A percentile compares a stretch with the other conserved stretches of the same genome.
phyloP scores from a whole-genome alignment of 2,888 invertebrate genomes.

The Priocnemis perturbator region DNA sequence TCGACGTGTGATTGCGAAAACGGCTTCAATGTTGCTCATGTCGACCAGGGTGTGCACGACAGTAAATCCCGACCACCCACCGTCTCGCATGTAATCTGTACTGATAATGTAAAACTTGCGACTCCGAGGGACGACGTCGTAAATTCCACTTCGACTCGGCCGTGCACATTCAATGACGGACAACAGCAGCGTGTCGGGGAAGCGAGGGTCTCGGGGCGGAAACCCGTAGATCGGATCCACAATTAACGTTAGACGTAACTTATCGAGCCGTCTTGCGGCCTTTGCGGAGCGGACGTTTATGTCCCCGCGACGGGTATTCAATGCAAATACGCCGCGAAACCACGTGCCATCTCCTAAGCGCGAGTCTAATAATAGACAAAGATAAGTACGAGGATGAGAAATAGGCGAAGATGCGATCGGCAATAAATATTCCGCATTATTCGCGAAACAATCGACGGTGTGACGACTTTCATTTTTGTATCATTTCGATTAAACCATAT shows the following conservation, averaged over 20 bases:
- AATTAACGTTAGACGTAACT: slow-evolving; percentile 63
- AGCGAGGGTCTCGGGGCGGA: slow-evolving; percentile 20
- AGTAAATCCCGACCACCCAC: too few relatives aligned
- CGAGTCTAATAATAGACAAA: slow-evolving; percentile 45
- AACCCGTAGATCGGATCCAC: slow-evolving; percentile 56
- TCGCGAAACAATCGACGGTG: too few relatives aligned
- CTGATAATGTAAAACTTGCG: too few relatives aligned
- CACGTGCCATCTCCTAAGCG: slow-evolving; percentile 36
- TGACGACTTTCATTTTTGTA: too few relatives aligned
- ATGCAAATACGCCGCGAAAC: slow-evolving; percentile 56
- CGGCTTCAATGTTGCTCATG: not conserved
- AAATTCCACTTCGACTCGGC: not conserved
- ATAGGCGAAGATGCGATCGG: not conserved
- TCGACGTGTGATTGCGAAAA: too few relatives aligned
- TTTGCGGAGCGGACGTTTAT: slow-evolving; percentile 50
- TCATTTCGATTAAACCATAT: too few relatives aligned
- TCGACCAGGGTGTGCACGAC: too few relatives aligned
- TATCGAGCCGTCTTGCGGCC: slow-evolving; percentile 38
- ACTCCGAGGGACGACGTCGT: not conserved
- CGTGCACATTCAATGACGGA: slow-evolving; percentile 21
- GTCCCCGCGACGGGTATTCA: slow-evolving; percentile 48
- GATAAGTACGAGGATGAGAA: slow-evolving; percentile 7
- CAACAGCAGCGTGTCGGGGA: slow-evolving; percentile 19
- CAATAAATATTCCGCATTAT: too few relatives aligned
- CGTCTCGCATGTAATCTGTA: too few relatives aligned